Percentiles rank a stretch among this genome's conserved stretches.
These are phyloP conservation scores for Hybos culiciformis DNA, from an alignment of 2,888 invertebrate genomes.

Conservation along the genomic window DNA sequence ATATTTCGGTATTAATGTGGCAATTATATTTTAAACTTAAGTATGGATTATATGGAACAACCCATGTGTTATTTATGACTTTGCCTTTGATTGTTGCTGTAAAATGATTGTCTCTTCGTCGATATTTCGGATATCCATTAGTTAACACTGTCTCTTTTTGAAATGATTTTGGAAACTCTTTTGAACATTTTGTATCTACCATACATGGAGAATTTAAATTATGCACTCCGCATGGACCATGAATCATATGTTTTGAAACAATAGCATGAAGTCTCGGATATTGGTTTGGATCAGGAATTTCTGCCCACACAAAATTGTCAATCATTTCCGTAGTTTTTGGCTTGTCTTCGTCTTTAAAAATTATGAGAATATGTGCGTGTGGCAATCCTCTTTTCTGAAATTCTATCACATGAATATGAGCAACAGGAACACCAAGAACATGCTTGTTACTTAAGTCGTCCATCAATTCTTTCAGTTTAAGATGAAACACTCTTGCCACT, in stretches of 20 bases:
- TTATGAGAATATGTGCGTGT: slow-evolving; percentile 16
- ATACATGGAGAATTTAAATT: slow-evolving; percentile 21
- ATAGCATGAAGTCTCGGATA: slow-evolving; percentile 16
- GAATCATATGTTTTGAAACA: slow-evolving; percentile 24
- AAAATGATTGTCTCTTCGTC: no score
- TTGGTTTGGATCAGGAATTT: slow-evolving; percentile 7
- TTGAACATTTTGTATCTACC: slow-evolving; percentile 24
- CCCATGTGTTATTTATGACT: no score
- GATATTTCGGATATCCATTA: no score
- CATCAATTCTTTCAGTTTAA: neutral
- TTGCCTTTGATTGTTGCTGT: no score
- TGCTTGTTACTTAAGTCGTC: neutral
- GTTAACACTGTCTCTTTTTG: neutral
- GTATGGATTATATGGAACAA: no score
- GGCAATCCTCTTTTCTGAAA: slow-evolving; percentile 23
- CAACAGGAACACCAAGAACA: neutral
- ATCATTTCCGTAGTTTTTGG: slow-evolving; percentile 18
- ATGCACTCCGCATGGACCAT: slow-evolving; percentile 20
- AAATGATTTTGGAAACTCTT: slow-evolving; percentile 18
- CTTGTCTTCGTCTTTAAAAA: slow-evolving; percentile 18
- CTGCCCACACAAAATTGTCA: slow-evolving; percentile 13
- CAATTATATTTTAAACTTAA: no score
- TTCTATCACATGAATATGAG: slow-evolving; percentile 14
- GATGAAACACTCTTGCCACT: neutral
- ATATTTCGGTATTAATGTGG: no score